Percentiles rank a stretch among this genome's conserved stretches.
phyloP scores from a whole-genome alignment of 2,113 vertebrate genomes.

The Psilopsiagon aymara region DNA sequence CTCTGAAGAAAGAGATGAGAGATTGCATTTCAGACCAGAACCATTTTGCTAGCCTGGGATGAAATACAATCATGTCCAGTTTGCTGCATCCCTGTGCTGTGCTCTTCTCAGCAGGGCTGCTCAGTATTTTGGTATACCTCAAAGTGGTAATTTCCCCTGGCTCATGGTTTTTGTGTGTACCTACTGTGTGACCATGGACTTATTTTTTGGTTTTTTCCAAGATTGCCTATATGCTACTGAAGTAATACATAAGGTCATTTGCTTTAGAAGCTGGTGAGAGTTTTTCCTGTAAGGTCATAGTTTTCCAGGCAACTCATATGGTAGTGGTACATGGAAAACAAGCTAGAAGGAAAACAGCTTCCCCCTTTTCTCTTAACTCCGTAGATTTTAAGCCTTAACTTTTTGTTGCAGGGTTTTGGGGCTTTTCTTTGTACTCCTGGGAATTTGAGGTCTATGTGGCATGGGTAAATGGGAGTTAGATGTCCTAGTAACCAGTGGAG shows the following conservation, averaged over 20 bases:
- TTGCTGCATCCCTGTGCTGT: not conserved
- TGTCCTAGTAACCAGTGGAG: not conserved
- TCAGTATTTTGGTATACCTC: not conserved
- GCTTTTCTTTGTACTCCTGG: not conserved
- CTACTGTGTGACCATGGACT: not conserved
- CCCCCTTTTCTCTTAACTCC: not conserved
- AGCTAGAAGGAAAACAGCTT: not conserved
- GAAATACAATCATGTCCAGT: not conserved
- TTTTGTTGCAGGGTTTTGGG: not conserved
- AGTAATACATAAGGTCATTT: not conserved
- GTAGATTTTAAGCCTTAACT: not conserved
- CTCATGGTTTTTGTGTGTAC: not conserved
- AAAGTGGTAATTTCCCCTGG: not conserved
- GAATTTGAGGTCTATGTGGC: not conserved
- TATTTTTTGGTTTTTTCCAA: not conserved
- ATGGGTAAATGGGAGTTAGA: not conserved
- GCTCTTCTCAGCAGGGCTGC: not conserved
- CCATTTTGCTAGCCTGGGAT: not conserved
- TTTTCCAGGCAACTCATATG: not conserved
- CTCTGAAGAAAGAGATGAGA: not conserved
- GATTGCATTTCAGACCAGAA: not conserved
- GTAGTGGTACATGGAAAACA: not conserved
- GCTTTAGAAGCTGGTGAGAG: not conserved
- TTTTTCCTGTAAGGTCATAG: not conserved
- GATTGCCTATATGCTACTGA: not conserved